Evolutionary conservation across 2,888 invertebrate species (phyloP), one percentile per base, ranked within the genome.

Genomic region (Axea sp.): DNA sequence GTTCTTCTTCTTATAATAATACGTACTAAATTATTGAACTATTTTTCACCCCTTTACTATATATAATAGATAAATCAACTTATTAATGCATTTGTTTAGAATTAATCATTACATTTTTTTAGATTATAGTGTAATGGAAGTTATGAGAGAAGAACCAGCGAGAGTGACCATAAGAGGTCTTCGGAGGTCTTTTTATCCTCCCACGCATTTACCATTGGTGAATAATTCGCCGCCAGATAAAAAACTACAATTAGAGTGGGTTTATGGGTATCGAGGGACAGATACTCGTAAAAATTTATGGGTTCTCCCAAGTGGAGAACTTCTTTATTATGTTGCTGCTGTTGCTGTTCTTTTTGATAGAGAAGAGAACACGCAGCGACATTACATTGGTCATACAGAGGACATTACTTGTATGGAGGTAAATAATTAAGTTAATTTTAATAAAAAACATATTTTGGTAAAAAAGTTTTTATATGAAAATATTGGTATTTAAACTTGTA

Each of bases 261-360:
- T 97, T 93, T 97, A 96, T 84, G 98, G 98, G 0, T 98, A 98
- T 88, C 92, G 98, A 67, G 98, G 98, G 0, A 92, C 94, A 5
- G 97, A 98, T 88, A 93, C 95, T 2, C 91, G 95, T 6, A 92
- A 93, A 78, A 98, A 98, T 88, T 90, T 98, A 22, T 96, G 96
- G 94, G 95, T 96, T 15, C 89, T 98, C 53, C 96, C 97, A 0
- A 96, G 97, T 0, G 98, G 97, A 0, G 98, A 98, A 87, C 90
- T 97, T 4, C 89, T 97, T 30, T 97, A 97, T 88, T 96, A 93
- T 84, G 96, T 97, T n/a, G 96, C 96, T 0, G 95, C 96, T 0
- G 94, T 97, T 0, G 97, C 95, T 0, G 92, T 97, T 17, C 91
- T 97, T 88, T 95, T 94, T 83, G 95, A 97, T 86, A 91, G 95